phyloP scores from a whole-genome alignment of 1,140 invertebrate species.

The Drosophila orosa region DNA sequence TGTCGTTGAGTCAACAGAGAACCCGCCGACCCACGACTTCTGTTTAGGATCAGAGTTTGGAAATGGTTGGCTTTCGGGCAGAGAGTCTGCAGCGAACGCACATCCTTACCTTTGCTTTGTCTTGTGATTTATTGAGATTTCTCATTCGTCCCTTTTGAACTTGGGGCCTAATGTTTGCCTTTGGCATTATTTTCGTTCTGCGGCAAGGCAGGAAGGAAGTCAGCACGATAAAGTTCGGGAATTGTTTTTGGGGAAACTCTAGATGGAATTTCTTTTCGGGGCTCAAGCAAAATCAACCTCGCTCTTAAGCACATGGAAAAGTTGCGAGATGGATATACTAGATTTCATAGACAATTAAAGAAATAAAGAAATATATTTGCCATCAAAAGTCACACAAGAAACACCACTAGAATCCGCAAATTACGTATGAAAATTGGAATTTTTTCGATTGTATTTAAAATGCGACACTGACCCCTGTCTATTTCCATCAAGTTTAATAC shows the following conservation, averaged over 20 bases:
- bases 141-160: constrained; percentile 24
- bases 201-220: constrained; percentile 59
- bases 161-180: constrained; percentile 47
- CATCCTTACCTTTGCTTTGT: constrained; percentile 35
- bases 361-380: neutral
- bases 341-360: neutral
- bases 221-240: constrained; percentile 57
- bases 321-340: neutral
- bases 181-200: constrained; percentile 35
- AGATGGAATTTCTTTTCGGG: constrained; percentile 41
- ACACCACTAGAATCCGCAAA: neutral
- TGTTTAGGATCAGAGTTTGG: constrained; percentile 14
- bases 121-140: constrained; percentile 64
- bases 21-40: neutral
- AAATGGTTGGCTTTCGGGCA: neutral
- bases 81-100: constrained; percentile 31
- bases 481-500: neutral
- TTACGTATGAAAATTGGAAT: neutral
- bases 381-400: neutral
- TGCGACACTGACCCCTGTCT: neutral
- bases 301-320: constrained; percentile 45
- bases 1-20: constrained; percentile 31
- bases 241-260: constrained; percentile 47
- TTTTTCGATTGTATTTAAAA: neutral
- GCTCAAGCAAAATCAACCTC: constrained; percentile 18